phyloP scores from a whole-genome alignment of 2,888 invertebrate species.

The Leucozona laternaria region DNA sequence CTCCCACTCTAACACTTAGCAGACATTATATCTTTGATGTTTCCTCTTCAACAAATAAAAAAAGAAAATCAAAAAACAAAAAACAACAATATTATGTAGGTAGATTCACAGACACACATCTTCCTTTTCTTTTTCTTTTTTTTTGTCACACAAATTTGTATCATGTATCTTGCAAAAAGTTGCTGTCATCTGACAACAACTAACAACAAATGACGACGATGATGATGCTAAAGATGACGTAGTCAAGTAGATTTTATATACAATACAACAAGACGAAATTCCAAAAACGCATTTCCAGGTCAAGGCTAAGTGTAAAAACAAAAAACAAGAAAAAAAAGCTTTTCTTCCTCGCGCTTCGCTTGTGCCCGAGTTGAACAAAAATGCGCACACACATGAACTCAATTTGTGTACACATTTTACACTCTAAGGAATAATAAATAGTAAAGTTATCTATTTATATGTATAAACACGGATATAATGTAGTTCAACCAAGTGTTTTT shows the following conservation, averaged over 20 bases:
- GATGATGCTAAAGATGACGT: slow-evolving; percentile 70
- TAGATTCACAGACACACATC: slow-evolving; percentile 8
- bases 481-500: slow-evolving; percentile 21
- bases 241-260: slow-evolving; percentile 62
- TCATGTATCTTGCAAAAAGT: slow-evolving; percentile 25
- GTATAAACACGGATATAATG: slow-evolving; percentile 2
- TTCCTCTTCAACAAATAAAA: neutral
- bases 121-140: too few relatives aligned
- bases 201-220: slow-evolving; percentile 47
- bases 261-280: slow-evolving; percentile 54
- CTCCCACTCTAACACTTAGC: slow-evolving; percentile 13
- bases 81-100: neutral
- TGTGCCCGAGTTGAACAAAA: slow-evolving; percentile 51
- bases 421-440: slow-evolving; percentile 47
- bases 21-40: slow-evolving; percentile 9
- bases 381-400: slow-evolving; percentile 38
- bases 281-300: slow-evolving; percentile 81
- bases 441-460: slow-evolving; percentile 20
- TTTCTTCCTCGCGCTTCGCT: slow-evolving; percentile 62
- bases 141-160: slow-evolving; percentile 23
- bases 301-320: slow-evolving; percentile 80
- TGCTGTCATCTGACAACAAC: slow-evolving; percentile 40
- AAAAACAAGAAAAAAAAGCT: slow-evolving; percentile 49
- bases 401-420: slow-evolving; percentile 40
- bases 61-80: neutral